A percentile compares a stretch with the other conserved stretches of the same genome.
These are phyloP conservation scores for Frankliniella fusca DNA, from an alignment of 2,888 invertebrate genomes.

Conservation along the genomic window DNA sequence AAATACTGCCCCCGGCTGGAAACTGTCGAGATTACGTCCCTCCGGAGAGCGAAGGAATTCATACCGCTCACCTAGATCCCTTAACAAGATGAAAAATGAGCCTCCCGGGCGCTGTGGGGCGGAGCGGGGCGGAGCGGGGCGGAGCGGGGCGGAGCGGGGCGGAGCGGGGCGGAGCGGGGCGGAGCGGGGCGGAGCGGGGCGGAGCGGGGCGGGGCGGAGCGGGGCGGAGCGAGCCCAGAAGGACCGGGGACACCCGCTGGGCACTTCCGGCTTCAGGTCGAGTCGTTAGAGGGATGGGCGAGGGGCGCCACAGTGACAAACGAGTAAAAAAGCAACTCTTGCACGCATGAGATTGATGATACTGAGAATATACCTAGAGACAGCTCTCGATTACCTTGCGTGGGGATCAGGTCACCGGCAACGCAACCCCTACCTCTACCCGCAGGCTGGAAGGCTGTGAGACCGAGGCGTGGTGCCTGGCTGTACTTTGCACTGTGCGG, in stretches of 20 bases:
- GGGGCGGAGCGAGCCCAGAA: not conserved
- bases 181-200: not conserved
- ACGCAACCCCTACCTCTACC: too few relatives aligned
- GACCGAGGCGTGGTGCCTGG: too few relatives aligned
- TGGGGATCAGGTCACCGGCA: too few relatives aligned
- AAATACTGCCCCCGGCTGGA: not conserved
- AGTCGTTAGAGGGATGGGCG: too few relatives aligned
- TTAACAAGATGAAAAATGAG: constrained; percentile 21
- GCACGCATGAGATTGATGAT: too few relatives aligned
- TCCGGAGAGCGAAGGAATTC: constrained; percentile 16
- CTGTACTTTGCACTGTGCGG: too few relatives aligned
- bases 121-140: not conserved
- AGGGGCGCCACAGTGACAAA: too few relatives aligned
- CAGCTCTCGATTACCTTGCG: too few relatives aligned
- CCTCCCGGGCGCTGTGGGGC: not conserved
- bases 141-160: not conserved
- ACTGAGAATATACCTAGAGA: too few relatives aligned
- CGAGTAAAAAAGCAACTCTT: too few relatives aligned
- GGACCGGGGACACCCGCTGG: not conserved
- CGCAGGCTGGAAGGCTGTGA: too few relatives aligned
- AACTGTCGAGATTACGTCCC: constrained; percentile 21
- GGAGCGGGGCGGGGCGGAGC: not conserved
- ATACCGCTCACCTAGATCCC: constrained; percentile 16
- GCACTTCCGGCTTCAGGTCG: not conserved
- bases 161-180: not conserved